Evolutionary conservation across 2,888 invertebrate species (phyloP).

Genomic region (Drosophila prostipennis): DNA sequence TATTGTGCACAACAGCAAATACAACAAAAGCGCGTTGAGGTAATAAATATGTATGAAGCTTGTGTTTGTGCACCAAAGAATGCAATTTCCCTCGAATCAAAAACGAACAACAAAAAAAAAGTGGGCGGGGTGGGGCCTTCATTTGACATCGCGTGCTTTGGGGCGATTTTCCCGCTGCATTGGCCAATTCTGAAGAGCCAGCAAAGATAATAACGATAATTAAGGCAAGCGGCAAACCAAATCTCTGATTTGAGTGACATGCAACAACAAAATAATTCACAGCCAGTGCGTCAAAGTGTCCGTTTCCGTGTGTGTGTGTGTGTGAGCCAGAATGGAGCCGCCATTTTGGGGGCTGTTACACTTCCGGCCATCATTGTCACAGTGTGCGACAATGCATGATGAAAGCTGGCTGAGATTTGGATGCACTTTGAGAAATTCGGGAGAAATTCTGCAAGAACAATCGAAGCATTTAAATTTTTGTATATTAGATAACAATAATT

Average conservation of each 20-base stretch:
- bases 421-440: constrained; percentile 1
- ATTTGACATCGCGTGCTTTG: constrained; percentile 81
- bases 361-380: constrained; percentile 71
- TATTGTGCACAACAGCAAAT: constrained; percentile 57
- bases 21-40: constrained; percentile 73
- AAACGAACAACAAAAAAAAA: neutral
- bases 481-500: too few species aligned
- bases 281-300: constrained; percentile 33
- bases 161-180: constrained; percentile 80
- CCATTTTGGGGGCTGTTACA: constrained; percentile 58
- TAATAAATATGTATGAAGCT: constrained; percentile 74
- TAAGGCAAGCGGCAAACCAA: constrained; percentile 75
- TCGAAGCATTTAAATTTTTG: too few species aligned
- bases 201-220: constrained; percentile 78
- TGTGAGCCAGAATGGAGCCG: constrained; percentile 10
- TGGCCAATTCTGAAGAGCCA: constrained; percentile 70
- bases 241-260: constrained; percentile 69
- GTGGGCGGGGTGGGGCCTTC: constrained; percentile 33
- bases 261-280: constrained; percentile 64
- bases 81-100: constrained; percentile 49
- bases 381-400: constrained; percentile 63
- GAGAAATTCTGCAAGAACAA: neutral
- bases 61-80: constrained; percentile 70
- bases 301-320: neutral
- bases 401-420: constrained; percentile 23